Evolutionary conservation across 2,797 vertebrate species (phyloP).

Genomic region (Notoglanidium macrostoma): DNA sequence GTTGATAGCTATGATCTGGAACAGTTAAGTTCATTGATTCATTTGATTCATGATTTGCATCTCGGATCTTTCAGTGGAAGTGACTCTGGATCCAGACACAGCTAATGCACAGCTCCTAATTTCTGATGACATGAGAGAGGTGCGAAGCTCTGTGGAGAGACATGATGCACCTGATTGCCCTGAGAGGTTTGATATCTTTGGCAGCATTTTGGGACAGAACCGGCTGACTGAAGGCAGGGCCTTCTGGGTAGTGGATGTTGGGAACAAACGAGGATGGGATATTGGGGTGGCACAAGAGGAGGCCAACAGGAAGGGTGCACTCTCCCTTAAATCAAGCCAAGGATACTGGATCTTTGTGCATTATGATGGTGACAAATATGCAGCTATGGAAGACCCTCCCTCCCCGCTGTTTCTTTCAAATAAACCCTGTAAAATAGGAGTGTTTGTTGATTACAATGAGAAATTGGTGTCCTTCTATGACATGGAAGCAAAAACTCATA

Average conservation of each 20-base stretch:
- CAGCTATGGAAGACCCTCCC: conserved; percentile 36
- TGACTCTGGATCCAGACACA: conserved; percentile 48
- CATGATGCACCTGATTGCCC: not conserved
- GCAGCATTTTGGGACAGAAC: conserved; percentile 36
- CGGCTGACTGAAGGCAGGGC: conserved; percentile 25
- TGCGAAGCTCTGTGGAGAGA: not conserved
- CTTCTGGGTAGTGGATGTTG: conserved; percentile 55
- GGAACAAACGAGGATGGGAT: conserved; percentile 52
- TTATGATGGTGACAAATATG: conserved; percentile 53
- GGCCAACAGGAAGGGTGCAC: conserved; percentile 47
- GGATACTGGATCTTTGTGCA: conserved; percentile 64
- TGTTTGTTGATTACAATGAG: conserved; percentile 69
- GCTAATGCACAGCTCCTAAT: conserved; percentile 35
- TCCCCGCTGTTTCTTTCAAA: conserved; percentile 1
- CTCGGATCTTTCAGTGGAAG: conserved; percentile 42
- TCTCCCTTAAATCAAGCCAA: conserved; percentile 49
- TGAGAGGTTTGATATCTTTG: conserved; percentile 37
- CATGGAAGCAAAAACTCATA: conserved; percentile 57
- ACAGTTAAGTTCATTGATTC: not conserved
- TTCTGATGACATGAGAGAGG: conserved; percentile 36
- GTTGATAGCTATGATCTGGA: not conserved
- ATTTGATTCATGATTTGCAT: not conserved
- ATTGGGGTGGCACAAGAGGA: conserved; percentile 50
- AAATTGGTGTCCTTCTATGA: conserved; percentile 69
- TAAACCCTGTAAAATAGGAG: conserved; percentile 58